A percentile compares a stretch with the other conserved stretches of the same genome.
Conservation (phyloP, 2,113 vertebrate species). For the Procavia capensis region DNA sequence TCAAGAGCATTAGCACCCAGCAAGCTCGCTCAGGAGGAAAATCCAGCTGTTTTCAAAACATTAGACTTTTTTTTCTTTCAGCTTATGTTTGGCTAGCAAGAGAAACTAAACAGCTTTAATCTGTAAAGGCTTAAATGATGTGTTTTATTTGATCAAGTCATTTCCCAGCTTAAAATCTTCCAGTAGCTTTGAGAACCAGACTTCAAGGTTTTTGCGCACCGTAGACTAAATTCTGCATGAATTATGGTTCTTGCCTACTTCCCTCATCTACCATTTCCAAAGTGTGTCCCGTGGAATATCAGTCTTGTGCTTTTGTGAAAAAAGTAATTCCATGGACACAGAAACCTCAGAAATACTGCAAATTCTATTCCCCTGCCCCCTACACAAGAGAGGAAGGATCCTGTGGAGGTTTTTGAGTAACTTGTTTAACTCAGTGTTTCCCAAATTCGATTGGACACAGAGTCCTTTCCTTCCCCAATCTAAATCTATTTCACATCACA, state of each 20-base stretch:
- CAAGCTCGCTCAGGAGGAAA: constrained; percentile 56
- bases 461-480: neutral
- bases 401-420: neutral
- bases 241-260: neutral
- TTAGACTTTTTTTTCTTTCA: constrained; percentile 41
- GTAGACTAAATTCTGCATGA: neutral
- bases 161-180: constrained; percentile 47
- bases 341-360: neutral
- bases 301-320: neutral
- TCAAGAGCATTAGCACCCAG: constrained; percentile 19
- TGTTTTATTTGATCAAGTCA: constrained; percentile 35
- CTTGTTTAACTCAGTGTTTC: neutral
- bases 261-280: constrained; percentile 5
- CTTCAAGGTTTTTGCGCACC: neutral
- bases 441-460: neutral
- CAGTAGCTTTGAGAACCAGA: constrained; percentile 32
- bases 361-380: neutral
- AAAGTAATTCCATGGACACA: neutral
- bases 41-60: constrained; percentile 71
- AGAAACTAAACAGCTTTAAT: constrained; percentile 50
- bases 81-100: constrained; percentile 20
- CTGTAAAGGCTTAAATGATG: constrained; percentile 40
- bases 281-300: neutral
- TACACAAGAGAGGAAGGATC: neutral
- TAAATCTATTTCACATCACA: neutral